Conservation (phyloP, 2,113 vertebrate genomes). For the Chiloscyllium plagiosum region DNA sequence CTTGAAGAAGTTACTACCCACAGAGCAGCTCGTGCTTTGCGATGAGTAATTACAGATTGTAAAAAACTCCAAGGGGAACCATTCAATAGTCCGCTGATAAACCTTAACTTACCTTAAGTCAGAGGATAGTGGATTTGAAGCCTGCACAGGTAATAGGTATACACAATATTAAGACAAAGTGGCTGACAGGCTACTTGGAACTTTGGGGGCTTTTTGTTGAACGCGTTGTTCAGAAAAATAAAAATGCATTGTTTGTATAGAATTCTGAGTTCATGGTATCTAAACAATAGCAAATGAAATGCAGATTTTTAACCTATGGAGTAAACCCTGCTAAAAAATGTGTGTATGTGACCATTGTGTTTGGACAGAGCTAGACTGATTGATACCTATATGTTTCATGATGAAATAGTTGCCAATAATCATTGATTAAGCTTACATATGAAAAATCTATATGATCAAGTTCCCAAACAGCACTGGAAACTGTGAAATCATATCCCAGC, state of each 20-base stretch:
- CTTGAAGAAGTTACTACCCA: too few relatives aligned
- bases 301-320: background rate
- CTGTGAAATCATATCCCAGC: background rate
- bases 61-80: background rate
- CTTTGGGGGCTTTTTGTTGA: background rate
- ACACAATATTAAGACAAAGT: too few relatives aligned
- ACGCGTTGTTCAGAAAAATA: background rate
- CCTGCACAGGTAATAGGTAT: background rate
- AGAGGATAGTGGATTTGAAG: background rate
- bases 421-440: background rate
- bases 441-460: background rate
- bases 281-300: background rate
- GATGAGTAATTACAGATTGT: background rate
- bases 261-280: background rate
- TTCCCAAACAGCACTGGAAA: background rate
- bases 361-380: background rate
- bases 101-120: background rate
- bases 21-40: background rate
- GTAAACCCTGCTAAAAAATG: background rate
- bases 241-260: background rate
- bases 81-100: background rate
- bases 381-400: background rate
- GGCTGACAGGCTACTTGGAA: background rate
- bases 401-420: background rate
- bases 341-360: background rate